Evolutionary conservation across 2,888 invertebrate genomes (phyloP), one percentile per base, ranked within the genome.

Genomic region (Chelonus formosanus): DNA sequence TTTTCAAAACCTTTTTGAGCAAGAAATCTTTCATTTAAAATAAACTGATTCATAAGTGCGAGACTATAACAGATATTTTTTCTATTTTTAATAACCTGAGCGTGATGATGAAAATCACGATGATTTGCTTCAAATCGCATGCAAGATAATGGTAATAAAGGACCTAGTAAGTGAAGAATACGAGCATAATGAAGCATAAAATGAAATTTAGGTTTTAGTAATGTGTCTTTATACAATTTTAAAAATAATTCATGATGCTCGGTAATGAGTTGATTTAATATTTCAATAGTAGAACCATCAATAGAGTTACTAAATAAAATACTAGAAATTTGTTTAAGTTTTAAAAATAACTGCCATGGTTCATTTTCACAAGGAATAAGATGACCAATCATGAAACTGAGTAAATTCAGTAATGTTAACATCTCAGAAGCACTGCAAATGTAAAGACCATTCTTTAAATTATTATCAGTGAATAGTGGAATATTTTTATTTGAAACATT

Each of bases 321-420:
- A 20, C 43, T 35, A 1, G 40, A 3, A 6, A 55, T 36, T 55
- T 55, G 35, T 6, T 5, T n/a, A 6, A 55, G 7, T 55, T 40
- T 7, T 5, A 55, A 20, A 40, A 40, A 55, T 43, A 55, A 10
- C 5, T 40, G 3, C 40, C 43, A 55, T 35, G 55, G 5, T 43
- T 36, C 4, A 43, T 20, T 55, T 10, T 55, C 10, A 10, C 5
- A 5, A 40, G 55, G 55, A 40, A 55, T 40, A 3, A 55, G 20
- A 55, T 55, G 35, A n/a, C 55, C 55, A 43, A 55, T 55, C 20
- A 55, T 55, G 20, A 55, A 55, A 55, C 55, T 43, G 3, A 55
- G 20, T n/a, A 5, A 20, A 35, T 55, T 36, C 4, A 55, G 4
- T 43, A 55, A 20, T 35, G 20, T 10, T 5, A 35, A 7, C 55